A percentile compares a stretch with the other conserved stretches of the same genome.
These are phyloP conservation scores for Megaceryle torquata DNA, from an alignment of 2,113 vertebrate genomes.

Conservation along the genomic window DNA sequence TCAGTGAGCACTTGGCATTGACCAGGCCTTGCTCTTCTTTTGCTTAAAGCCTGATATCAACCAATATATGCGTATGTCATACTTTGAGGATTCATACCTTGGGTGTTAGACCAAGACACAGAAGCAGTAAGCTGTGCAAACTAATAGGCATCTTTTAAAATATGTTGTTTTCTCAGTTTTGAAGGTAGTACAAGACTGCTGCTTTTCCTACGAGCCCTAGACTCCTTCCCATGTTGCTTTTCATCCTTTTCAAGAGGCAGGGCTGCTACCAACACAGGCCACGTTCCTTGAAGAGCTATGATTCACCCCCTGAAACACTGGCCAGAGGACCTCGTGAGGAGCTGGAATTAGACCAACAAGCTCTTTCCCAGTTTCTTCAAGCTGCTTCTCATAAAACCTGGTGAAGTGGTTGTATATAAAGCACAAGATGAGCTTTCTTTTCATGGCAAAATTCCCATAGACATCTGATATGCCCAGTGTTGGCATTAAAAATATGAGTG, in stretches of 20 bases:
- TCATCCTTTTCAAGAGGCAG: not conserved
- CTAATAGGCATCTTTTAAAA: not conserved
- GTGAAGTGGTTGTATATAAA: conserved; percentile 8
- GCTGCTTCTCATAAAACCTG: not conserved
- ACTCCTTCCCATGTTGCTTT: not conserved
- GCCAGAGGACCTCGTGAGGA: not conserved
- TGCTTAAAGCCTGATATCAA: not conserved
- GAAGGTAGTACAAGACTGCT: not conserved
- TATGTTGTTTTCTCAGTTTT: not conserved
- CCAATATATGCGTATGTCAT: no score
- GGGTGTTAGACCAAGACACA: not conserved
- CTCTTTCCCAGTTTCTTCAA: not conserved
- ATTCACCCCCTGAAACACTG: not conserved
- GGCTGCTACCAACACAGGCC: accelerated
- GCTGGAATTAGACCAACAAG: not conserved
- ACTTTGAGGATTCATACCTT: not conserved
- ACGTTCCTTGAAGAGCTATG: not conserved
- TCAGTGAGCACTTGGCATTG: not conserved
- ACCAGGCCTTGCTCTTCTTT: not conserved
- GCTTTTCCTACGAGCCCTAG: not conserved
- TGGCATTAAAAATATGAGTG: not conserved
- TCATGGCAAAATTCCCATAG: not conserved
- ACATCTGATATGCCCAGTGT: not conserved
- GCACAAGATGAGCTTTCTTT: not conserved
- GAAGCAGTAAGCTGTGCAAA: not conserved